Base-by-base conservation (phyloP, 1,140 invertebrate species). In the Panagrolaimus sp. region DNA sequence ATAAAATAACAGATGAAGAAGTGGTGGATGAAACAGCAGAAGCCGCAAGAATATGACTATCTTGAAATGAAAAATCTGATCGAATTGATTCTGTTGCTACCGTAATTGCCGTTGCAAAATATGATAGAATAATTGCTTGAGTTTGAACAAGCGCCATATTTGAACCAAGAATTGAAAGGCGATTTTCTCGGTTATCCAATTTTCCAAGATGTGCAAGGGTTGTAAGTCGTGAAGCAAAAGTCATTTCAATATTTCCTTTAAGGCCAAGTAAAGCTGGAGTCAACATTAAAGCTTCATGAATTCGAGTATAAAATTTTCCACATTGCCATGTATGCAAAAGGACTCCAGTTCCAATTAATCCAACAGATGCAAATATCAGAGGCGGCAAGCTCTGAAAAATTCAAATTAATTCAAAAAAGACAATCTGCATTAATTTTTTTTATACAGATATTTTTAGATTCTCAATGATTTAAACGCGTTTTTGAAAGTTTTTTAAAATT, bases 201-300 rank as follows among this genome's bases (percentile, higher is more conserved):
- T 58, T 58, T 21, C 52, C 52, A 24, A 21, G 10, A 58, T 58
- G 52, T 12, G 52, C 21, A 12, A 58, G 5, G 4, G 52, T 58
- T 17, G 52, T 58, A 5, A 58, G n/a, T 5, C 52, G 21, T 5
- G 52, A 58, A 21, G 52, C 52, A 10, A 58, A 28, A 5, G 52
- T 58, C 52, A 58, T 58, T 28, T 58, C 52, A 8, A 58, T 21
- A 58, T 58, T 58, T 21, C 52, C 52, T 58, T 58, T 58, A 12
- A 58, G 21, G 5, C 52, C 52, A 12, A 58, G 17, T 5, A 58
- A 17, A 26, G 28, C 17, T 58, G 52, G 52, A n/a, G 52, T 58
- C 5, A 58, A 14, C 52, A 58, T 58, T 2, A 58, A 14, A 28
- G 52, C 52, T 58, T 58, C 52, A 24, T 58, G 52, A 4, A 58